Percentiles rank a stretch among this genome's conserved stretches.
phyloP scores from a whole-genome alignment of 2,797 vertebrate species.

The Sebastes reedi region DNA sequence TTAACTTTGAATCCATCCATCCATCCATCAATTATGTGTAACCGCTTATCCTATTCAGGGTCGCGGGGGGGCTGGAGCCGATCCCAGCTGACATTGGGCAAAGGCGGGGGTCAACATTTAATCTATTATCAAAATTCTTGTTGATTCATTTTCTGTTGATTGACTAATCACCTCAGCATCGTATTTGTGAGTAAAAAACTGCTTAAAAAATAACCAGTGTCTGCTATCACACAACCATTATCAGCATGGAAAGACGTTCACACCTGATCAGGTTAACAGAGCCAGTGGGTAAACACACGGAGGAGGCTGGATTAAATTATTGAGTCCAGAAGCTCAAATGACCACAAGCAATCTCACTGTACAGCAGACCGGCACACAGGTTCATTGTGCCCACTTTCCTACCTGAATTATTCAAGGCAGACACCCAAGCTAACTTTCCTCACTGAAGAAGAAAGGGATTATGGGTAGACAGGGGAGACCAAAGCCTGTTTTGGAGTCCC shows the following conservation, averaged over 20 bases:
- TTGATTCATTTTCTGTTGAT: neutral
- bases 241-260: constrained; percentile 28
- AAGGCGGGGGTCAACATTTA: neutral
- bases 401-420: constrained; percentile 80
- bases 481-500: neutral
- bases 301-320: constrained; percentile 75
- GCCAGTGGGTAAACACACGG: constrained; percentile 25
- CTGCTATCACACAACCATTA: neutral
- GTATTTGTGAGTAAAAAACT: neutral
- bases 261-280: constrained; percentile 46
- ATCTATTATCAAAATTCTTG: neutral
- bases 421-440: constrained; percentile 56
- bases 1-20: fast-evolving
- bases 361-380: constrained; percentile 39
- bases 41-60: too few species aligned
- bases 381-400: constrained; percentile 80
- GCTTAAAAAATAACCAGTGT: neutral
- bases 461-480: neutral
- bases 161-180: neutral
- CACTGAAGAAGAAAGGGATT: constrained; percentile 16
- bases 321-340: constrained; percentile 71
- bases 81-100: too few species aligned
- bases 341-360: constrained; percentile 57
- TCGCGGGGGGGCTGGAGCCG: fast-evolving
- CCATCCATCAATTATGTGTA: fast-evolving